Base-by-base conservation (phyloP, 2,888 invertebrate species). In the Anthrax anthrax region DNA sequence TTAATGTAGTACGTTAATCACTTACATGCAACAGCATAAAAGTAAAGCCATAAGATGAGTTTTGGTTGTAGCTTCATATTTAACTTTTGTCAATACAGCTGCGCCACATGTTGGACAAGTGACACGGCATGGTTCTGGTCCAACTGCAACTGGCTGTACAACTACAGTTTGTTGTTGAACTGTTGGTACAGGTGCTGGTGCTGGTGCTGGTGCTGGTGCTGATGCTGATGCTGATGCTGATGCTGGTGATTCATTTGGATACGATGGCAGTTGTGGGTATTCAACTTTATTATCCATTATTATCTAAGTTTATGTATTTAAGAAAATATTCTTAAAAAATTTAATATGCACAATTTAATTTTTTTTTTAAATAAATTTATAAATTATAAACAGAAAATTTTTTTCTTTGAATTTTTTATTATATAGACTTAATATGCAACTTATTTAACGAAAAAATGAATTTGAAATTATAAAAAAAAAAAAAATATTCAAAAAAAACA, bases 21-120 rank as follows among this genome's bases (percentile, higher is more conserved):
- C 55, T 57, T 51, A 57, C 57, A 54, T 46, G 19, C 50, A 51
- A 39, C 50, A 47, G 43, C 47, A 58, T 5, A 57, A 42, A 1
- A 53, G 46, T 18, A 53, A 18, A 1, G 55, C 54, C 10, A 55
- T 40, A n/a, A 55, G 40, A 43, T 55, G 51, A 0, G 55, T 56
- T 37, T 50, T 47, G 0, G 55, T 52, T 9, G 50, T 54, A 1
- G 55, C 43, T 40, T 57, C 55, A 44, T 54, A 54, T 37, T 48
- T 50, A 0, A 72, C 57, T 47, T 60, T 62, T 13, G 70, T 70
- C 18, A 63, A 51, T 18, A 71, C 59, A 17, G 58, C 58, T 2
- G 63, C 59, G 6, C 57, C 55, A 53, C 72, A 72, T 1, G 67
- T 65, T 0, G 67, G 69, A 51, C 72, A 72, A 2, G 56, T 52